Conservation (phyloP, 2,113 vertebrate genomes). For the Himantopus leucocephalus region DNA sequence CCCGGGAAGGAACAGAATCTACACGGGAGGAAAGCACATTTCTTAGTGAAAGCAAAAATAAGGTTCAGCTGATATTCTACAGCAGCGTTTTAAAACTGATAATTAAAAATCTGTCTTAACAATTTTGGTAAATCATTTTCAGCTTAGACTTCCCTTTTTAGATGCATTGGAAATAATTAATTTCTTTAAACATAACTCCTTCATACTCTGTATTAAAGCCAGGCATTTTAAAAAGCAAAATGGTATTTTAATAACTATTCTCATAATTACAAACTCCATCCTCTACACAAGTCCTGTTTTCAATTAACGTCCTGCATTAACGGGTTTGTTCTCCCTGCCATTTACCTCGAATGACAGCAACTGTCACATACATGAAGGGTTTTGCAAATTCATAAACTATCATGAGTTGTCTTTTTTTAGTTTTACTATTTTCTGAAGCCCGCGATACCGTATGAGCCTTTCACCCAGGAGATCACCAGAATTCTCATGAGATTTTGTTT, state of each 20-base stretch:
- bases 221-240: neutral
- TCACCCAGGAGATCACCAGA: neutral
- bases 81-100: neutral
- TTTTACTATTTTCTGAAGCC: neutral
- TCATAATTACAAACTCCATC: neutral
- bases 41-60: neutral
- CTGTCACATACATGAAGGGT: neutral
- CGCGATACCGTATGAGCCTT: fast-evolving
- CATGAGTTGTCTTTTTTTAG: neutral
- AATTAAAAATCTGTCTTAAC: neutral
- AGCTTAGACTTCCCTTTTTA: neutral
- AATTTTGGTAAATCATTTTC: neutral
- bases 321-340: neutral
- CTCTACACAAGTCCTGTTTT: neutral
- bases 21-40: fast-evolving
- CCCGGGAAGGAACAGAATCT: neutral
- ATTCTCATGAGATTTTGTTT: neutral
- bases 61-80: neutral
- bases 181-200: neutral
- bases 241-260: neutral
- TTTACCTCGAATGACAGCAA: neutral
- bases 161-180: neutral
- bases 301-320: neutral
- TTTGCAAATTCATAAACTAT: neutral
- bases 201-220: neutral